Percentiles rank a stretch among this genome's conserved stretches.
Evolutionary conservation across 2,113 vertebrate genomes (phyloP).

Genomic region (Panthera tigris): DNA sequence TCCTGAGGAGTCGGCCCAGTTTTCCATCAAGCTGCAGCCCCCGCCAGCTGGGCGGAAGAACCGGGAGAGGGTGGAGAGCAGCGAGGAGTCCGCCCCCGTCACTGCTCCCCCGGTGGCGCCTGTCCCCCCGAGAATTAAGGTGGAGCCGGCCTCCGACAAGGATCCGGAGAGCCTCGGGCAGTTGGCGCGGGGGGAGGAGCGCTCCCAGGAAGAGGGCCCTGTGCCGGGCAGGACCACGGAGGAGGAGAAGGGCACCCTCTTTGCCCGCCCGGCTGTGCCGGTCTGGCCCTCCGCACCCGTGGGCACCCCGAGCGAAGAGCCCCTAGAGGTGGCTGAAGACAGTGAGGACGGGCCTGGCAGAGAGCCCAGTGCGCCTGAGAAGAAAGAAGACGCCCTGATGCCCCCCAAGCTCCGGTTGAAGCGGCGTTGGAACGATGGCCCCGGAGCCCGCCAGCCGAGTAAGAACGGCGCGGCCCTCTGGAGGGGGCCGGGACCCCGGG

Average conservation of each 20-base stretch:
- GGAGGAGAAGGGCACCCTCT: conserved; percentile 56
- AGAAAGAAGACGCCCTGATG: conserved; percentile 85
- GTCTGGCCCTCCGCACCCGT: neutral
- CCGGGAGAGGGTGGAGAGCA: conserved; percentile 76
- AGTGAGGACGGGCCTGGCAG: neutral
- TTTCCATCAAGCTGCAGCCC: conserved; percentile 87
- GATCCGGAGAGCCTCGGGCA: conserved; percentile 58
- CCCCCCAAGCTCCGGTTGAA: conserved; percentile 87
- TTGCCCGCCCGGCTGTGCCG: conserved; percentile 65
- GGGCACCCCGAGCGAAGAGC: neutral
- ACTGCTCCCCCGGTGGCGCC: neutral
- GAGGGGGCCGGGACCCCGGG: conserved; percentile 71
- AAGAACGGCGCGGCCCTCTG: conserved; percentile 75
- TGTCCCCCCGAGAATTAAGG: conserved; percentile 76
- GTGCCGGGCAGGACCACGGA: conserved; percentile 29
- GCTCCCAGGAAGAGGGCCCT: neutral
- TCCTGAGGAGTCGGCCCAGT: conserved; percentile 81
- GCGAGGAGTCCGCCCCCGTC: neutral
- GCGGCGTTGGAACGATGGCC: conserved; percentile 85
- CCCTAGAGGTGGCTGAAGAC: conserved; percentile 67
- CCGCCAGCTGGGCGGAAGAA: conserved; percentile 83
- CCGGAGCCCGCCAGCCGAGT: conserved; percentile 68
- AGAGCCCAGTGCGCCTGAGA: neutral
- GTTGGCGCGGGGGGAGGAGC: neutral
- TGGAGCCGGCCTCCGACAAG: conserved; percentile 76